phyloP scores from a whole-genome alignment of 2,797 vertebrate genomes.

The Danio choprae region DNA sequence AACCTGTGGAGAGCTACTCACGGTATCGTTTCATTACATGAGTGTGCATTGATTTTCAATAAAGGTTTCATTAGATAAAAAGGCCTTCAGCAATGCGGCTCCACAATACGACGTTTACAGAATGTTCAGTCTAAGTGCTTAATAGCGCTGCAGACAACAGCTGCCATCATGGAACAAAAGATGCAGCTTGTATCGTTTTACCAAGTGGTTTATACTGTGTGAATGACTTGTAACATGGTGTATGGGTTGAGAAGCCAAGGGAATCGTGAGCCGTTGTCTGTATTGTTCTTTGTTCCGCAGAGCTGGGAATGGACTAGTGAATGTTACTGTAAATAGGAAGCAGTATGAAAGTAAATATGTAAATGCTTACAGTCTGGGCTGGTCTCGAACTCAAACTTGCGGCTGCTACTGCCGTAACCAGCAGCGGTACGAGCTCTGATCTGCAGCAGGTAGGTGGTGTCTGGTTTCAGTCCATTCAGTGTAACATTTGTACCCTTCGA shows the following conservation, averaged over 20 bases:
- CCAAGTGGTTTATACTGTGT: conserved; percentile 3
- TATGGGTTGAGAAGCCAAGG: conserved; percentile 11
- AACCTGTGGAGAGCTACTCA: conserved; percentile 50
- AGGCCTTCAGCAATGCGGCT: conserved; percentile 36
- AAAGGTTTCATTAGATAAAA: conserved; percentile 56
- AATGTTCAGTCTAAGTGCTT: conserved; percentile 31
- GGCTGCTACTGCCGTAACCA: conserved; percentile 93
- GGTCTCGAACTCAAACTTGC: conserved; percentile 97
- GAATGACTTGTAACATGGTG: conserved; percentile 8
- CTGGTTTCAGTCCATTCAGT: conserved; percentile 92
- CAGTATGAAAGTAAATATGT: conserved; percentile 1
- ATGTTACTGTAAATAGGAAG: background rate
- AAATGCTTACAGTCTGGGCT: conserved; percentile 93
- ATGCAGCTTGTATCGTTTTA: background rate
- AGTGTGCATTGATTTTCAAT: conserved; percentile 59
- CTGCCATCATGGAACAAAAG: conserved; percentile 11
- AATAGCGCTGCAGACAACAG: conserved; percentile 28
- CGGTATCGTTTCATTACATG: conserved; percentile 51
- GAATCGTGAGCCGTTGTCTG: background rate
- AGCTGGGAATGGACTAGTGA: background rate
- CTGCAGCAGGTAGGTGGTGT: conserved; percentile 94
- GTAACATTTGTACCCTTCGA: conserved; percentile 93
- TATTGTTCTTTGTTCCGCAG: conserved; percentile 12
- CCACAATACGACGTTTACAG: conserved; percentile 46
- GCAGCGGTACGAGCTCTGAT: conserved; percentile 96